Percentiles rank a stretch among this genome's conserved stretches.
Evolutionary conservation across 2,113 vertebrate genomes (phyloP).

Genomic region (Oostethus manadensis): DNA sequence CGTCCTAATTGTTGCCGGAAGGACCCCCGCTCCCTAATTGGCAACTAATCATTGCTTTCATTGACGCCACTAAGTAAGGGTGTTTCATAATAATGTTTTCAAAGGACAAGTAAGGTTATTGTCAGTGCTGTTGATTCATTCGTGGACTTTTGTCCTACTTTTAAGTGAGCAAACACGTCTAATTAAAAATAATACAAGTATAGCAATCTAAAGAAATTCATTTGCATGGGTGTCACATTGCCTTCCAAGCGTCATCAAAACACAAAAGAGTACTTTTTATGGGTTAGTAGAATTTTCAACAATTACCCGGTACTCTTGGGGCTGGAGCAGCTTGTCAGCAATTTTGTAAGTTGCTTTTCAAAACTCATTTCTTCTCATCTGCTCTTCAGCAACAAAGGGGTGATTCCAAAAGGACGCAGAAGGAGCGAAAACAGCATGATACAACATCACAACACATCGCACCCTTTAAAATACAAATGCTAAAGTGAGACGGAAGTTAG

Average conservation of each 20-base stretch:
- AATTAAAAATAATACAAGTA: neutral
- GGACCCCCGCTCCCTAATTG: too few relatives aligned
- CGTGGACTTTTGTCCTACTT: conserved; percentile 1
- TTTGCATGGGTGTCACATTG: neutral
- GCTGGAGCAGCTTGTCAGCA: neutral
- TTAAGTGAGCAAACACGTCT: neutral
- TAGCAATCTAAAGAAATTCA: neutral
- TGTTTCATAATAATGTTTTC: too few relatives aligned
- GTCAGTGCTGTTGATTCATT: conserved; percentile 6
- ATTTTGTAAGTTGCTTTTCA: neutral
- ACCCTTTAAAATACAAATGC: conserved; percentile 41
- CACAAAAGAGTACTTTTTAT: neutral
- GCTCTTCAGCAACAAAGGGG: too few relatives aligned
- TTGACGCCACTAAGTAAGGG: too few relatives aligned
- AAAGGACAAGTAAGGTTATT: neutral
- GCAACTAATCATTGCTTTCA: too few relatives aligned
- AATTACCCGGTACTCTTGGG: neutral
- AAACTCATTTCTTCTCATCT: neutral
- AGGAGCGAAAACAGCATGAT: conserved; percentile 6
- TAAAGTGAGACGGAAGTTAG: conserved; percentile 51
- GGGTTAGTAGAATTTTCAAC: neutral
- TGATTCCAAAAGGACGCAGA: neutral
- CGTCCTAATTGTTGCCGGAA: too few relatives aligned
- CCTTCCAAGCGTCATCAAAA: neutral
- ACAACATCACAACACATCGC: conserved; percentile 19